These are phyloP conservation scores for Xanthia icteritia DNA, from an alignment of 2,888 invertebrate species.

Conservation along the genomic window DNA sequence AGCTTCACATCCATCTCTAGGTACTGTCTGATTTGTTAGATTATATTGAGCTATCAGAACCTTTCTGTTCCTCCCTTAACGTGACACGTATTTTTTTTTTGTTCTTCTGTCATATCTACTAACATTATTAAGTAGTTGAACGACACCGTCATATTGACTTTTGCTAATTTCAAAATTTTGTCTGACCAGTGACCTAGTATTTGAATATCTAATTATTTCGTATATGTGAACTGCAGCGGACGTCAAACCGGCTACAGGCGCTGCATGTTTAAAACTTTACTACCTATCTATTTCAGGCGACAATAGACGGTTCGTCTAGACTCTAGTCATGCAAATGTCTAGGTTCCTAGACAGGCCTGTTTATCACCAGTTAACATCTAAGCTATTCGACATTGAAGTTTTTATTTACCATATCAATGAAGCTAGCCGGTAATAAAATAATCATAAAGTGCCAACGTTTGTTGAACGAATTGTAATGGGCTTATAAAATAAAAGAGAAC, in stretches of 20 bases:
- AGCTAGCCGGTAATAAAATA: constrained; percentile 39
- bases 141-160: background rate
- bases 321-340: constrained; percentile 22
- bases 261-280: constrained; percentile 16
- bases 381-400: constrained; percentile 20
- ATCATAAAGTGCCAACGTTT: constrained; percentile 26
- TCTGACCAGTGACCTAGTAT: constrained; percentile 1
- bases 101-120: background rate
- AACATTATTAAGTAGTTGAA: background rate
- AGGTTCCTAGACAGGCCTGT: constrained; percentile 14
- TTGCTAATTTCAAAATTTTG: no score
- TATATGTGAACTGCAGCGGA: background rate
- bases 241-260: constrained; percentile 6
- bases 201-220: constrained; percentile 18
- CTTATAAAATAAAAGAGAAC: background rate
- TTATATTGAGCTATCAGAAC: background rate
- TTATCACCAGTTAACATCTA: constrained; percentile 32
- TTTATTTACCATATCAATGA: constrained; percentile 39
- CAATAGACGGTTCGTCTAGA: constrained; percentile 43
- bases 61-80: background rate
- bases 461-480: constrained; percentile 6
- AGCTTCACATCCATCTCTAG: background rate
- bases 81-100: background rate
- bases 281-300: constrained; percentile 14
- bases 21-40: background rate